These are phyloP conservation scores for Eonycteris spelaea DNA, from an alignment of 2,113 vertebrate genomes.

Conservation along the genomic window DNA sequence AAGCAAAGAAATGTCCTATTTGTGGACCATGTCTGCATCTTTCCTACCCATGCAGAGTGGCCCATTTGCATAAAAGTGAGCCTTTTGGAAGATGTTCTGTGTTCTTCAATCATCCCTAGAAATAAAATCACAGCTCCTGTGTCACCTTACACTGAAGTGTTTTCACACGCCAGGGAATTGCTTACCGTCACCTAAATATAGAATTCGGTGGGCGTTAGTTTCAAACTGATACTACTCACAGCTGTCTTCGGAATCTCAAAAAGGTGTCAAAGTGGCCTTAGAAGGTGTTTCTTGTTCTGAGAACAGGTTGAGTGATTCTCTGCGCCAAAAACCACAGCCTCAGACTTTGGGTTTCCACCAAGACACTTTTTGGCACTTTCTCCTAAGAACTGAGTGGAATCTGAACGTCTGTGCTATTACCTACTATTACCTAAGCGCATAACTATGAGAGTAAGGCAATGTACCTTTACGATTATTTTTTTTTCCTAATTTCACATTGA, in stretches of 20 bases:
- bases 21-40: neutral
- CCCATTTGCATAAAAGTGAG: conserved; percentile 50
- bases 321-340: neutral
- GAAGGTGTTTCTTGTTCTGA: conserved; percentile 30
- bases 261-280: conserved; percentile 54
- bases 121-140: conserved; percentile 65
- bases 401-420: neutral
- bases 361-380: neutral
- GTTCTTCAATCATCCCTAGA: conserved; percentile 64
- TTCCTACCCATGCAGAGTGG: neutral
- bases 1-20: neutral
- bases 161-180: conserved; percentile 59
- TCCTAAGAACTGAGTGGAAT: neutral
- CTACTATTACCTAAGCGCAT: neutral
- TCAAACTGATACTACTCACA: conserved; percentile 42
- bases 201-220: conserved; percentile 34
- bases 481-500: neutral
- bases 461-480: neutral
- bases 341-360: neutral
- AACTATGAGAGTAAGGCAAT: neutral
- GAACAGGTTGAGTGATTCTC: neutral
- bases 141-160: conserved; percentile 59
- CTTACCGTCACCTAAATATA: conserved; percentile 50
- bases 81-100: conserved; percentile 40
- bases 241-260: conserved; percentile 39